Percentiles rank a stretch among this genome's conserved stretches.
Conservation (phyloP, 2,797 vertebrate species). For the Champsocephalus esox region DNA sequence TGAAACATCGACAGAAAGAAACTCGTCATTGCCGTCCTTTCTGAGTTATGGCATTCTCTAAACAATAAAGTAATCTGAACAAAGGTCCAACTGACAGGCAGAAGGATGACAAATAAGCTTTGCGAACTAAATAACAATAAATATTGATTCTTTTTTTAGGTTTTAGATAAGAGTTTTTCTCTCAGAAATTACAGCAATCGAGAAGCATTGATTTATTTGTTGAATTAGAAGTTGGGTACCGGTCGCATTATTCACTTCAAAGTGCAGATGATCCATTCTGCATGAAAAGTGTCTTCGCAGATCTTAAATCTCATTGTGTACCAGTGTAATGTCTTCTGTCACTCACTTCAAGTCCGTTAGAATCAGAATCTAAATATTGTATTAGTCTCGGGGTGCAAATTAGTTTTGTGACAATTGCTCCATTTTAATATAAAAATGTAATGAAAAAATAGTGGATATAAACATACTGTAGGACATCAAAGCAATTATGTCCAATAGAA, state of each 20-base stretch:
- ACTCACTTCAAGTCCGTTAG: too few relatives aligned
- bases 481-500: too few relatives aligned
- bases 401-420: too few relatives aligned
- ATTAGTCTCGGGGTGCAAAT: too few relatives aligned
- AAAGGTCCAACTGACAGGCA: background rate
- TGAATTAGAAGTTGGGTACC: background rate
- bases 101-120: constrained; percentile 2
- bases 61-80: constrained; percentile 13
- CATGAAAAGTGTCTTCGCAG: background rate
- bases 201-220: background rate
- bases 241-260: background rate
- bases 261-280: background rate
- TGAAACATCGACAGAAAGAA: background rate
- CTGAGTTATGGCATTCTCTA: background rate
- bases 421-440: too few relatives aligned
- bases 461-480: too few relatives aligned
- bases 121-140: constrained; percentile 4
- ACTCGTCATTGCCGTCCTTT: background rate
- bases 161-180: background rate
- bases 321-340: background rate
- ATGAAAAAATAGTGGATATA: too few relatives aligned
- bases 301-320: background rate
- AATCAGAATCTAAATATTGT: too few relatives aligned
- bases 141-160: constrained; percentile 1
- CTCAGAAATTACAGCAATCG: background rate